Conservation (phyloP, 1,140 invertebrate species). For the Eriosoma lanigerum region DNA sequence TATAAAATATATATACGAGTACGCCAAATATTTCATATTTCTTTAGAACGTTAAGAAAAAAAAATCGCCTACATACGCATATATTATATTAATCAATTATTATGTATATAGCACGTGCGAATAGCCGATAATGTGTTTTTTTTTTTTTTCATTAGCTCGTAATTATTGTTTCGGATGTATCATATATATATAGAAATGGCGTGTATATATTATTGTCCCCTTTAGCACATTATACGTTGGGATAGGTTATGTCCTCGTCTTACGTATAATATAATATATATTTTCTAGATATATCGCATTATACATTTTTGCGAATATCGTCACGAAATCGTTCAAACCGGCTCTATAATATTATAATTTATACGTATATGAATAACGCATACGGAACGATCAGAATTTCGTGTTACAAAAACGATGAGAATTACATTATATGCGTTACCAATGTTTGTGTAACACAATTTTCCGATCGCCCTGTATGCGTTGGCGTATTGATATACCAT, state of each 20-base stretch:
- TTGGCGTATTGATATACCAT: no score
- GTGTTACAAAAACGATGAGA: no score
- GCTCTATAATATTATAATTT: no score
- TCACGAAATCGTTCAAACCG: not conserved
- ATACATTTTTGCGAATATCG: not conserved
- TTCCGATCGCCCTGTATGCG: no score
- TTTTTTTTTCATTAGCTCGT: not conserved
- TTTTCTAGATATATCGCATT: not conserved
- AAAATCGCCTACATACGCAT: not conserved
- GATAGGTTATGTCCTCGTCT: conserved; percentile 16
- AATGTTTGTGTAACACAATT: no score
- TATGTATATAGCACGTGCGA: not conserved
- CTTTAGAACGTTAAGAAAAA: not conserved
- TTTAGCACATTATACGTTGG: not conserved
- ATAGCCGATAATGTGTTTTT: not conserved
- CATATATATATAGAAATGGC: not conserved
- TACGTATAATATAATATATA: not conserved
- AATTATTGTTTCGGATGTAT: not conserved
- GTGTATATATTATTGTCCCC: no score
- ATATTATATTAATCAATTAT: not conserved
- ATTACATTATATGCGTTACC: no score
- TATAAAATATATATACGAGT: not conserved
- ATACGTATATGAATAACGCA: no score
- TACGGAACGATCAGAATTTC: no score
- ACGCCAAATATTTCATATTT: no score